Base-by-base conservation (phyloP, 2,113 vertebrate species). In the Misgurnus anguillicaudatus region DNA sequence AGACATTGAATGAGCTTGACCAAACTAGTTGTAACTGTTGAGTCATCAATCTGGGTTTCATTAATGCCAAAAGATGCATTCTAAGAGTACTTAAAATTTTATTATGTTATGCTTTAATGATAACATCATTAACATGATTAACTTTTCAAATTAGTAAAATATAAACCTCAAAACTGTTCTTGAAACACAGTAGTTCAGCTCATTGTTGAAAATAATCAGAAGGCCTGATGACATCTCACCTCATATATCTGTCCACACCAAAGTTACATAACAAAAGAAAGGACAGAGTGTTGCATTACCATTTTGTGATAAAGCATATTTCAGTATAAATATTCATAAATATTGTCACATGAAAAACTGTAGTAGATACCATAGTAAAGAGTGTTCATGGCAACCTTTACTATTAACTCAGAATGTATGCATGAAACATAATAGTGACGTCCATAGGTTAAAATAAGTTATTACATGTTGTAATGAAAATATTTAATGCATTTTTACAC, bases 1-100 rank as follows among this genome's bases (percentile, higher is more conserved):
- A 71, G 47, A 71, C 47, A 17, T 51, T 61, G 55, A 67, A 74
- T 71, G 45, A 72, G 69, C 77, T 64, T 79, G 77, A 79, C 67
- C 10, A 48, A 47, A 75, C 72, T 48, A 75, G 72, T 75, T 48
- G n/a, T 17, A 41, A 48, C 41, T 48, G 14, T 4, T 62, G 72
- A 75, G 39, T 75, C 39, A 36, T 62, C 48, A 31, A 36, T 47
- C 41, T 13, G n/a, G 1, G 17, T 19, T 57, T 7, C 17, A 19
- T 8, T 57, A n/a, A 19, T n/a, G n/a, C 53, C 53, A 57, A n/a
- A 17, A 5, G 58, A 62, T 75, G 41, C 19, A 21, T 31, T 17
- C 71, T 36, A 9, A 31, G 39, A 31, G 55, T 14, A n/a, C 70
- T 51, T 4, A 3, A 1, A 16, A 14, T 51, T 4, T 51, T 3